Percentiles rank a stretch among this genome's conserved stretches.
Conservation (phyloP, 1,140 invertebrate species). For the Eupristina koningsbergeri region DNA sequence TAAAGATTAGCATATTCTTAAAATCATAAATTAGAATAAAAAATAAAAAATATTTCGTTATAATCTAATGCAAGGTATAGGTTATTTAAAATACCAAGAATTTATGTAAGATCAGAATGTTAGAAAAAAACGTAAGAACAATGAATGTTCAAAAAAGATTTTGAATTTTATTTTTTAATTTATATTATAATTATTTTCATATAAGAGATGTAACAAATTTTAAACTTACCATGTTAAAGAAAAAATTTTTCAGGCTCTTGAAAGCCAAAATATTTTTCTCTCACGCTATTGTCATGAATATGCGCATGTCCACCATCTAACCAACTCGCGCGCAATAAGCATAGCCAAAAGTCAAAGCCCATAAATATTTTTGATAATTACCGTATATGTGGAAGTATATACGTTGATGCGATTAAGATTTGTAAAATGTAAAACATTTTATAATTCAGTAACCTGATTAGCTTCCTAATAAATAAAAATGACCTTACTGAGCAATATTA, state of each 20-base stretch:
- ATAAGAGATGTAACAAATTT: no score
- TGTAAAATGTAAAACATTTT: background rate
- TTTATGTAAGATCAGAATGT: background rate
- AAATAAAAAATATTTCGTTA: background rate
- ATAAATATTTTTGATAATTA: background rate
- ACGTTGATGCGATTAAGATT: no score
- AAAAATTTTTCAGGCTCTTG: constrained; percentile 64
- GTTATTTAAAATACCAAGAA: constrained; percentile 44
- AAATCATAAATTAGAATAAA: background rate
- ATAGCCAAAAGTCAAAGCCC: background rate
- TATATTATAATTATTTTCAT: background rate
- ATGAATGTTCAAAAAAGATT: background rate
- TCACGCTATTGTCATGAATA: constrained; percentile 70
- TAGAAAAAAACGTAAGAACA: background rate
- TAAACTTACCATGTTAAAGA: constrained; percentile 70
- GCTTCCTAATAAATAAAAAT: background rate
- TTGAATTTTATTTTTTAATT: no score
- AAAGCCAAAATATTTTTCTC: constrained; percentile 73
- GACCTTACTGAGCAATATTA: background rate
- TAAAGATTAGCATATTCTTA: background rate
- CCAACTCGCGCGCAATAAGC: background rate
- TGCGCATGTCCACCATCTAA: constrained; percentile 63
- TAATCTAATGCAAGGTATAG: background rate
- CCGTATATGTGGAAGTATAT: background rate
- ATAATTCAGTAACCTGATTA: background rate